Evolutionary conservation across 2,888 invertebrate genomes (phyloP).

Genomic region (Palloptera scutellata): DNA sequence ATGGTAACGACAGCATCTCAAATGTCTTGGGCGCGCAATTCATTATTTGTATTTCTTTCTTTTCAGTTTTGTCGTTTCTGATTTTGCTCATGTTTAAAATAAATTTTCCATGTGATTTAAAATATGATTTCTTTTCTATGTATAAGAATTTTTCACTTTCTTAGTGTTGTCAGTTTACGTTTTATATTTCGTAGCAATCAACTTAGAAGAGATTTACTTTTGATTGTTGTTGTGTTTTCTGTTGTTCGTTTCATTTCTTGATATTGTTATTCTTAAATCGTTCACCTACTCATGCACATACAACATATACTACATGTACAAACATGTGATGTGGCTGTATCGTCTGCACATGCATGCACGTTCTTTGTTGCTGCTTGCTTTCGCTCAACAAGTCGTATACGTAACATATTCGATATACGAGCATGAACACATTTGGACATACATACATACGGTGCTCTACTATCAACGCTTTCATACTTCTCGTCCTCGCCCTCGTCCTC

Average conservation of each 20-base stretch:
- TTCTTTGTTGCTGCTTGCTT: background rate
- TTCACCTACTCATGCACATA: background rate
- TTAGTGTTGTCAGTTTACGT: conserved; percentile 54
- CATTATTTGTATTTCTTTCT: conserved; percentile 48
- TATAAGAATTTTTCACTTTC: conserved; percentile 34
- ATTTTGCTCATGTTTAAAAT: conserved; percentile 35
- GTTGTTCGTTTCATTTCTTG: conserved; percentile 42
- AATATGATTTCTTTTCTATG: conserved; percentile 13
- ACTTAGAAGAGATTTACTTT: background rate
- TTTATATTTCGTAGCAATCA: conserved; percentile 42
- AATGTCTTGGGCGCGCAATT: conserved; percentile 49
- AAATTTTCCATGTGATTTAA: no score
- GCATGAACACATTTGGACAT: no score
- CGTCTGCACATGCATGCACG: background rate
- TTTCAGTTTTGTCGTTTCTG: no score
- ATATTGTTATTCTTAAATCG: background rate
- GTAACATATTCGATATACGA: conserved; percentile 39
- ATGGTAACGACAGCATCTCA: conserved; percentile 41
- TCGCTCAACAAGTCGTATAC: conserved; percentile 46
- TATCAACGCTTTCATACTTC: no score
- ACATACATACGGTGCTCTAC: no score
- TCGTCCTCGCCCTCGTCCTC: no score
- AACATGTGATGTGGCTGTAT: conserved; percentile 1
- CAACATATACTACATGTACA: conserved; percentile 18
- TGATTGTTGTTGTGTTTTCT: conserved; percentile 11